Evolutionary conservation across 1,140 invertebrate species (phyloP), one percentile per base, ranked within the genome.

Genomic region (Arctopsyche grandis): DNA sequence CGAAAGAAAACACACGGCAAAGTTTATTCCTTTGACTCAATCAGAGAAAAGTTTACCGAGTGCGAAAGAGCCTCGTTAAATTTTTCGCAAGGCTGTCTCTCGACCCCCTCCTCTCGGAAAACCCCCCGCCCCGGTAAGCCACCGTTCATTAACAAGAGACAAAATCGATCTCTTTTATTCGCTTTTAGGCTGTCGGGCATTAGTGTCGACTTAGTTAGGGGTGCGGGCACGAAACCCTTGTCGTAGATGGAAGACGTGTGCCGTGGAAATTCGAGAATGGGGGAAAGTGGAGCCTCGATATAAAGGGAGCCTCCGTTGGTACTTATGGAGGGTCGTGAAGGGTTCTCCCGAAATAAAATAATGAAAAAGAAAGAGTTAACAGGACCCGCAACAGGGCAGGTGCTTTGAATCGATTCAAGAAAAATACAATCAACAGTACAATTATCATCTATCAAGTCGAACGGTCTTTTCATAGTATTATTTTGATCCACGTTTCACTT

Each of bases 141-240:
- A 5, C 3, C 63, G 63, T 66, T 66, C 63, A 66, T 66, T 66
- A 66, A 66, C 22, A 22, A 22, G 24, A 66, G 63, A 66, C 63
- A 66, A 66, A 66, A 66, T 66, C 63, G 63, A 66, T 66, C 63
- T 66, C 24, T 24, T 66, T 66, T 26, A 26, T 66, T 66, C 63
- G 63, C 63, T 26, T 66, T 66, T 24, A 66, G 63, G 24, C 63
- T 22, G 63, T 4, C 1, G 22, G 24, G 63, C 24, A 66, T 66
- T 66, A 66, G 63, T 66, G 63, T 66, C 24, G 63, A 22, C 24
- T 66, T n/a, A 38, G 29, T 38, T 38, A 38, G 58, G 24, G 24
- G 10, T 22, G 5, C 5, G 22, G 24, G 63, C 26, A 14, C 21
- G 48, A 52, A 21, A 24, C 58, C 58, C 21, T 24, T 19, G 19